Conservation (phyloP, 2,888 invertebrate genomes). For the Chelonus formosanus region DNA sequence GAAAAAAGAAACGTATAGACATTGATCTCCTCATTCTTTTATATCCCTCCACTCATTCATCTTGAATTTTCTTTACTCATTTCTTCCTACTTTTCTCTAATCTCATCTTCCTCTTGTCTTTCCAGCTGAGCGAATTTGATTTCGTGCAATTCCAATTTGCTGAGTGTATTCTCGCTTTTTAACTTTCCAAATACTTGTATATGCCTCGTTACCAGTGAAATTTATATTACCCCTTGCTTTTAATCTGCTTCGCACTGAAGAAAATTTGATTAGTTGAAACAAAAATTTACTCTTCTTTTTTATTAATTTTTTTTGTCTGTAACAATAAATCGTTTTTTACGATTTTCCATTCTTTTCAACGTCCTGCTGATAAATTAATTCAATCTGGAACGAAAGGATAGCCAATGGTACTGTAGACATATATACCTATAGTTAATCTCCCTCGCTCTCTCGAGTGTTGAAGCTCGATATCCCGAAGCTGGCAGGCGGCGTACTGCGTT, state of each 20-base stretch:
- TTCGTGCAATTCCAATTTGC: slow-evolving; percentile 27
- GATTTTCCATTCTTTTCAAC: no score
- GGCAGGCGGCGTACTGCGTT: slow-evolving; percentile 21
- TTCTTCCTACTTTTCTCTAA: neutral
- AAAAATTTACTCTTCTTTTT: slow-evolving; percentile 11
- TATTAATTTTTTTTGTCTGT: neutral
- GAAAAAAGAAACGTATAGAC: slow-evolving; percentile 4
- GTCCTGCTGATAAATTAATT: no score
- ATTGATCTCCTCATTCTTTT: slow-evolving; percentile 3
- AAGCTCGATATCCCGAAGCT: slow-evolving; percentile 5
- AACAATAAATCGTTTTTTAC: no score
- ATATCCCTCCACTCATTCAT: slow-evolving; percentile 4
- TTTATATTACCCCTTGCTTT: slow-evolving; percentile 27
- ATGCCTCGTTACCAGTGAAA: slow-evolving; percentile 30
- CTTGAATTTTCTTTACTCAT: neutral
- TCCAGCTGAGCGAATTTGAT: slow-evolving; percentile 27
- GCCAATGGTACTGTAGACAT: neutral
- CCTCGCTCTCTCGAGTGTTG: neutral
- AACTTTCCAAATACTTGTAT: slow-evolving; percentile 19
- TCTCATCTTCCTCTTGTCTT: slow-evolving; percentile 4
- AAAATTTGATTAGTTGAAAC: slow-evolving; percentile 5
- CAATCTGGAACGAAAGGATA: no score
- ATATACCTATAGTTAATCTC: neutral
- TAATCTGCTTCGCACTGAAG: slow-evolving; percentile 12
- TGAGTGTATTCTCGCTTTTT: slow-evolving; percentile 22